A percentile compares a stretch with the other conserved stretches of the same genome.
phyloP scores from a whole-genome alignment of 2,797 vertebrate genomes.

The Pipistrellus nathusii region DNA sequence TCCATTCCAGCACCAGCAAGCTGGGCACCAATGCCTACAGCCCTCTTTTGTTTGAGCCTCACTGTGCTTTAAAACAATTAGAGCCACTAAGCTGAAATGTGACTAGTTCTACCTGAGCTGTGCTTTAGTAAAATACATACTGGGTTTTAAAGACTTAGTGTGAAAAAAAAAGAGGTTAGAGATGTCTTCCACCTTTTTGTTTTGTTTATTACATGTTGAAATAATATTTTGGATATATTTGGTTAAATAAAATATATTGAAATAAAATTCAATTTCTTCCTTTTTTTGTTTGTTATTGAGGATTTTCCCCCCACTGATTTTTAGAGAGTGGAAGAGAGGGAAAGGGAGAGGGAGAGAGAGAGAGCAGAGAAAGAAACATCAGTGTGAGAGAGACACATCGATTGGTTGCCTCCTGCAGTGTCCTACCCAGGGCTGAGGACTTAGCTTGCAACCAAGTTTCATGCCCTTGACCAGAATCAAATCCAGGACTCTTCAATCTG shows the following conservation, averaged over 20 bases:
- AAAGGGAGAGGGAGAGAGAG: no score
- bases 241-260: slow-evolving; percentile 36
- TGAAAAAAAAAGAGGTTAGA: background rate
- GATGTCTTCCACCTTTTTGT: background rate
- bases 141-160: background rate
- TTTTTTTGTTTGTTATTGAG: background rate
- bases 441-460: no score
- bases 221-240: background rate
- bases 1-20: no score
- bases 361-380: no score
- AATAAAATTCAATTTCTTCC: background rate
- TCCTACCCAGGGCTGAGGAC: no score
- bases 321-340: no score
- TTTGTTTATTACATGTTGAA: background rate
- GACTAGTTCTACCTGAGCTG: background rate
- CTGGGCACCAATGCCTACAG: background rate
- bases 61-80: background rate
- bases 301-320: no score
- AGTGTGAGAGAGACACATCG: no score
- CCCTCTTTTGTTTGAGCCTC: background rate
- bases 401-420: no score
- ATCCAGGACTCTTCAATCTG: no score
- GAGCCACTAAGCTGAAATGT: background rate
- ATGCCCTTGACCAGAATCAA: no score
- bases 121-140: background rate